Evolutionary conservation across 2,888 invertebrate genomes (phyloP), one percentile per base, ranked within the genome.

Genomic region (Ectemnius lituratus): DNA sequence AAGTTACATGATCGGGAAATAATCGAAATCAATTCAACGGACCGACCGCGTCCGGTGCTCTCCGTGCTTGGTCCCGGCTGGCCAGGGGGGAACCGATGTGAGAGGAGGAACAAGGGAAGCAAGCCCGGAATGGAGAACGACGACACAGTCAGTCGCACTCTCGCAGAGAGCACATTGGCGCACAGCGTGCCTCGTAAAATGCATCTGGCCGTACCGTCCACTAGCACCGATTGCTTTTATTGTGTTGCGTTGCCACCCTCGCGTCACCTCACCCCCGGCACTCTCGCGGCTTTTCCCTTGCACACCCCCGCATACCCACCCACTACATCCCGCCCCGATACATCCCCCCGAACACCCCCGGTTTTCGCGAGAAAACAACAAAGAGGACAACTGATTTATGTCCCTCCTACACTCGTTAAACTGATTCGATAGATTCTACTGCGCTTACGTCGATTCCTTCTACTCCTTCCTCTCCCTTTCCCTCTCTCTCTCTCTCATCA

Each of bases 381-480:
- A 81, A 79, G 37, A 37, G 37, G 67, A 68, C 83, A 83, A 85
- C 87, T 88, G 88, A 88, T 89, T 88, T 88, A 89, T 86, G 86
- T 87, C 87, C 85, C 83, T 75, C 81, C 84, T 85, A 84, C 86
- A 87, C 86, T 88, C 88, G 89, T 89, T 89, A 89, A 89, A 89
- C 86, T 87, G 89, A 89, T 88, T 89, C 87, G 87, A 89, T 89
- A 87, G 89, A 89, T 90, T 88, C 87, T 86, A 87, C 87, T 84
- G 84, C 82, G 83, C 84, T 86, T 84, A 84, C 83, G 83, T 79
- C 82, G 78, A 83, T 85, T 86, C 80, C 82, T 84, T 83, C 73
- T 49, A 62, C 57, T 52, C 23, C 63, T 57, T 62, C 65, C 70
- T 61, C n/a, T 45, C 8, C 20, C 63, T 57, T 60, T 63, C 70